Percentiles rank a stretch among this genome's conserved stretches.
Conservation (phyloP, 2,888 invertebrate species). For the Drosophila fungiperda region DNA sequence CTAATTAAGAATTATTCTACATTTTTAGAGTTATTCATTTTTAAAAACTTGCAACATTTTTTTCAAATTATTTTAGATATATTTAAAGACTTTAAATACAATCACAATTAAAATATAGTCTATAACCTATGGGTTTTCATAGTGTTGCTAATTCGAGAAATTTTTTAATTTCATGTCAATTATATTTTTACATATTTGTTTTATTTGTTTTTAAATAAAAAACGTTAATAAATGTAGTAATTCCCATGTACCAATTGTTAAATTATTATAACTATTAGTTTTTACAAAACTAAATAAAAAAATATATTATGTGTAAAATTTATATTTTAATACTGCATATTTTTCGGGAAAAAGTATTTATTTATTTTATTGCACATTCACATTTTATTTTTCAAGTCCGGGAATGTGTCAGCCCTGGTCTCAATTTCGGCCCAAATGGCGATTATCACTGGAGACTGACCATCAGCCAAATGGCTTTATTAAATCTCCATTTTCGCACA, state of each 20-base stretch:
- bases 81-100: neutral
- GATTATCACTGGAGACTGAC: slow-evolving; percentile 56
- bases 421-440: slow-evolving; percentile 46
- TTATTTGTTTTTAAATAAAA: neutral
- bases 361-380: neutral
- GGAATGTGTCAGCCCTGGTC: slow-evolving; percentile 34
- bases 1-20: neutral
- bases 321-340: neutral
- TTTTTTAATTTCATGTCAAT: neutral
- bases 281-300: too few relatives aligned
- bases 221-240: neutral
- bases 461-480: slow-evolving; percentile 76
- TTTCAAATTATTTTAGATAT: neutral
- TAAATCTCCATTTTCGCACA: slow-evolving; percentile 76
- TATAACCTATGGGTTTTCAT: neutral
- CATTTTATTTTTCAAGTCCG: neutral
- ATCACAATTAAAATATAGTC: neutral
- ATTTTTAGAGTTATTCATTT: accelerated
- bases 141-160: neutral
- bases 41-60: neutral
- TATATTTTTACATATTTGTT: neutral
- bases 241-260: neutral
- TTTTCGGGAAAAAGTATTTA: neutral
- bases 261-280: neutral
- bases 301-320: neutral